Base-by-base conservation (phyloP, 1,140 invertebrate genomes). In the Onthophagus taurus region DNA sequence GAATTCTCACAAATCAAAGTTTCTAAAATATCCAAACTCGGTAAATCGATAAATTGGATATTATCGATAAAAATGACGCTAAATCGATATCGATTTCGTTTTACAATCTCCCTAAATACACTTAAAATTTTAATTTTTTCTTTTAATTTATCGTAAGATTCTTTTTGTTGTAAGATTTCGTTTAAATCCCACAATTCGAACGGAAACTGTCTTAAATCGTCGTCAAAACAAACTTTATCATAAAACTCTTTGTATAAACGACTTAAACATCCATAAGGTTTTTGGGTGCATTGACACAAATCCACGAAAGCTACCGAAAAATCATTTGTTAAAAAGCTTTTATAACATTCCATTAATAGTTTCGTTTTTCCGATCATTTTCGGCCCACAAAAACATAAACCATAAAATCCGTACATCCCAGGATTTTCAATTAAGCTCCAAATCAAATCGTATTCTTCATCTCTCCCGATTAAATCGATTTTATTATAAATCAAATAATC, bases 281-380 rank as follows among this genome's bases (percentile, higher is more conserved):
- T 45, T 13, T 35, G 34, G 1, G 39, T 33, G 20, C 21, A 29
- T 20, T 33, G 30, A 30, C 26, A 41, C 26, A 57, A 43, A 16
- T 35, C 43, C 3, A 52, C 18, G 6, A 41, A 49, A 17, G 47
- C 37, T 13, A 38, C n/a, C 5, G 36, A 6, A 30, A 24, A 24
- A 9, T 30, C 36, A 4, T 43, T 31, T 7, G 23, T n/a, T 36
- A n/a, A 31, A 6, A 26, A 26, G 23, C 23, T 26, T 26, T 16
- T 3, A 17, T 18, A 16, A 14, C 20, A 21, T 21, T 21, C 3
- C 48, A 67, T 59, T 42, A 72, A 47, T 24, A 71, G 36, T 41
- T 63, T 57, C 12, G 57, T 62, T 56, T 72, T 72, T 2, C 70
- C 70, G 21, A 68, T 62, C 38, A 68, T 61, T 12, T 55, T 49